phyloP scores from a whole-genome alignment of 1,140 invertebrate genomes.

The Drosophila nigrodunni region DNA sequence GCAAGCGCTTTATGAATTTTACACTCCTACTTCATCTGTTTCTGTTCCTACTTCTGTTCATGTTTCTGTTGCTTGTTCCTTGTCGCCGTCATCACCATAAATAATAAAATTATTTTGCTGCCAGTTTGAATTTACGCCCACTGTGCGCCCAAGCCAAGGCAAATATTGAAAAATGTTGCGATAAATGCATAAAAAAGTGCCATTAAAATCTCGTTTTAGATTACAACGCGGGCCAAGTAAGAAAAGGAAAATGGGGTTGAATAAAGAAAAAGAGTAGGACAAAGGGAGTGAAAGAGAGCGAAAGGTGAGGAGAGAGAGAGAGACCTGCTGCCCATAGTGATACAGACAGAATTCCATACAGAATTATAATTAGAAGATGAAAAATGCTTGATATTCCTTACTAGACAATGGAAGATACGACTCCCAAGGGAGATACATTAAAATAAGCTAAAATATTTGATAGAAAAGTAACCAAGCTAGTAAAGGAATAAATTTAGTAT shows the following conservation, averaged over 20 bases:
- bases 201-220: slow-evolving; percentile 76
- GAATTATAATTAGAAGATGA: slow-evolving; percentile 29
- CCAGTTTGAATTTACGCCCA: slow-evolving; percentile 78
- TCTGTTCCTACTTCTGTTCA: not conserved
- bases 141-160: slow-evolving; percentile 36
- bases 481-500: too few species aligned
- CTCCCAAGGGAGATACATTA: not conserved
- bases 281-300: slow-evolving; percentile 2
- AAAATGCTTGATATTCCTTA: not conserved
- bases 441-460: not conserved
- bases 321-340: slow-evolving; percentile 14
- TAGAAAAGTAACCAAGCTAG: too few species aligned
- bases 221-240: slow-evolving; percentile 21
- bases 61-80: slow-evolving; percentile 10
- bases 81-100: slow-evolving; percentile 72
- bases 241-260: too few species aligned
- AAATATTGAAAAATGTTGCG: slow-evolving; percentile 65
- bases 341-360: not conserved
- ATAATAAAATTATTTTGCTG: slow-evolving; percentile 80
- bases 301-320: not conserved
- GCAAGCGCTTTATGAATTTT: slow-evolving; percentile 17
- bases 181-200: slow-evolving; percentile 56
- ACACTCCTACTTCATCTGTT: slow-evolving; percentile 9
- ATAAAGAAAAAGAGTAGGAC: not conserved
- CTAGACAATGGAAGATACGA: not conserved